Evolutionary conservation across 2,113 vertebrate species (phyloP), one percentile per base, ranked within the genome.

Genomic region (Mystacornis crossleyi): DNA sequence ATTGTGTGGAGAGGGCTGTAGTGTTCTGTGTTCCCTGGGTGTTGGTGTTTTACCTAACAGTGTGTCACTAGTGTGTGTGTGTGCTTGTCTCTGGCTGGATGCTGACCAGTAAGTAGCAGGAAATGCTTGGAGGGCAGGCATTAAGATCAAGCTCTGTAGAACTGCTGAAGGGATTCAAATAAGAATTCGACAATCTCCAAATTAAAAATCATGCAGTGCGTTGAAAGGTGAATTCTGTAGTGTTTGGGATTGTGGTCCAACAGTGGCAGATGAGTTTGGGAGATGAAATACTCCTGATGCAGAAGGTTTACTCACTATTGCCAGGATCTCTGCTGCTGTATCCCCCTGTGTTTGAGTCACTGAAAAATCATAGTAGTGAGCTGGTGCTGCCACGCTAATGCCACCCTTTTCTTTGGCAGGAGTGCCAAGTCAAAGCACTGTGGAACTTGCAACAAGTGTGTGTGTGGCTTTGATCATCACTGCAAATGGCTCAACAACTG

Each of bases 401-500:
- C 28, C 51, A 77, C 29, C 36, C 28, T 94, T 94, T 94, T 78
- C 86, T 80, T 97, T 96, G 40, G 15, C 97, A 99, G 99, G 95
- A 99, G 99, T 18, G 98, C 98, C 11, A 99, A 99, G 90, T 99
- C 99, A 8, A 99, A 99, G 90, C 99, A 99, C 97, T 99, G 99
- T 97, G 99, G 99, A 55, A 98, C 99, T 64, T 99, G 99, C 97
- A 99, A 99, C 96, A 99, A 99, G 66, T 99, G 99, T 60, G 99
- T 99, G 4, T 99, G 99, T 50, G 98, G 99, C 95, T 99, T 99
- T 65, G 99, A 99, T 95, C 99, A 99, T 96, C 99, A 99, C 97
- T 99, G 99, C 97, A 99, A 99, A 79, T 99, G 99, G 99, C 98
- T 99, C 78, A 99, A 99, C 98, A 99, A 99, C 98, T 99, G 99